These are phyloP conservation scores for Mythimna lalbum DNA, from an alignment of 2,888 invertebrate species.

Conservation along the genomic window DNA sequence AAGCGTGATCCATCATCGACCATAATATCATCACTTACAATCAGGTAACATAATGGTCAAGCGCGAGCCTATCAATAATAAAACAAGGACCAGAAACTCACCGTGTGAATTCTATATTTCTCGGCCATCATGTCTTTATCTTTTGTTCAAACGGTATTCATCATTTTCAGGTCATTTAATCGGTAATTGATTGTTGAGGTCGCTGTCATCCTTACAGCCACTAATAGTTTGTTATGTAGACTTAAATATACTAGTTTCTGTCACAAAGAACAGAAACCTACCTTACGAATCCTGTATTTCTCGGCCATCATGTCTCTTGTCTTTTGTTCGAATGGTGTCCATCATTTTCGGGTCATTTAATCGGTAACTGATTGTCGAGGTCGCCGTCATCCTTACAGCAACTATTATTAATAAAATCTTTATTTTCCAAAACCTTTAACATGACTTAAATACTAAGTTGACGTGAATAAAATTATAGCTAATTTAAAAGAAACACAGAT, in stretches of 20 bases:
- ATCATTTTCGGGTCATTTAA: background rate
- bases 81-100: too few relatives aligned
- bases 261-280: too few relatives aligned
- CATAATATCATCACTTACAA: too few relatives aligned
- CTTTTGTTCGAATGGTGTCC: background rate
- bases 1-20: too few relatives aligned
- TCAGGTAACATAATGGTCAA: too few relatives aligned
- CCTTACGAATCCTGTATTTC: background rate
- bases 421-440: too few relatives aligned
- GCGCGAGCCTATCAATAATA: too few relatives aligned
- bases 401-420: too few relatives aligned
- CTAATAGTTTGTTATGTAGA: background rate
- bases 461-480: too few relatives aligned
- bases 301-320: background rate
- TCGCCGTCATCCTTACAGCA: background rate
- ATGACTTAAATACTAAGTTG: too few relatives aligned
- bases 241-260: too few relatives aligned
- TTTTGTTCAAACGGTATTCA: background rate
- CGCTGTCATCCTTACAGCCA: background rate
- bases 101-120: background rate
- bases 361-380: slow-evolving; percentile 1
- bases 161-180: background rate
- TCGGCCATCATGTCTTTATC: background rate
- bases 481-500: too few relatives aligned
- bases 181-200: slow-evolving; percentile 12